Evolutionary conservation across 1,140 invertebrate species (phyloP).

Genomic region (Anoplophora glabripennis): DNA sequence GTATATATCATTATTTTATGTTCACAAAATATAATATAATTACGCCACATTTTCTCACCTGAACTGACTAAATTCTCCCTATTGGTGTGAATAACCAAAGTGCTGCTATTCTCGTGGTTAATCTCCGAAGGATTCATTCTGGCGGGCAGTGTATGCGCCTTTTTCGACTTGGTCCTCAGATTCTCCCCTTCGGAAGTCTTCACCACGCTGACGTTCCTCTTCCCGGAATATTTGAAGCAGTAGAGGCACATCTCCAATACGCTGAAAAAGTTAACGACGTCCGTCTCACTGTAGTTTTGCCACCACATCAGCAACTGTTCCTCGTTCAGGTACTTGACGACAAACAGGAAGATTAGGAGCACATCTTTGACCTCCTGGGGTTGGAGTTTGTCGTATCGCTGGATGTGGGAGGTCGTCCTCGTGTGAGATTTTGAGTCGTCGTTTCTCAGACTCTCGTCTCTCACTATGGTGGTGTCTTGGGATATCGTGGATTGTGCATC

Average conservation of each 20-base stretch:
- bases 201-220: constrained; percentile 58
- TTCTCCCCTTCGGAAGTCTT: constrained; percentile 50
- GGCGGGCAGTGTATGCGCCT: constrained; percentile 74
- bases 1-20: too few species aligned
- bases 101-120: constrained; percentile 54
- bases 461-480: constrained; percentile 61
- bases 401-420: constrained; percentile 53
- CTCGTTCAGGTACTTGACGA: constrained; percentile 85
- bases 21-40: too few species aligned
- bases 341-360: constrained; percentile 85
- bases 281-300: constrained; percentile 74
- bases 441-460: constrained; percentile 45
- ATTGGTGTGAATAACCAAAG: constrained; percentile 54
- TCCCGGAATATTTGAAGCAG: constrained; percentile 86
- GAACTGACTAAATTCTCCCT: constrained; percentile 56
- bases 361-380: constrained; percentile 79
- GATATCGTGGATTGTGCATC: constrained; percentile 59
- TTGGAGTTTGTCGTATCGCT: constrained; percentile 73
- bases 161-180: constrained; percentile 56
- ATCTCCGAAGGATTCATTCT: constrained; percentile 71
- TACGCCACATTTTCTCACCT: constrained; percentile 10
- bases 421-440: constrained; percentile 46
- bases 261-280: constrained; percentile 76
- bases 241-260: constrained; percentile 78
- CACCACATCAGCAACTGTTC: constrained; percentile 89